Evolutionary conservation across 2,797 vertebrate genomes (phyloP), one percentile per base, ranked within the genome.

Genomic region (Sphaeramia orbicularis): DNA sequence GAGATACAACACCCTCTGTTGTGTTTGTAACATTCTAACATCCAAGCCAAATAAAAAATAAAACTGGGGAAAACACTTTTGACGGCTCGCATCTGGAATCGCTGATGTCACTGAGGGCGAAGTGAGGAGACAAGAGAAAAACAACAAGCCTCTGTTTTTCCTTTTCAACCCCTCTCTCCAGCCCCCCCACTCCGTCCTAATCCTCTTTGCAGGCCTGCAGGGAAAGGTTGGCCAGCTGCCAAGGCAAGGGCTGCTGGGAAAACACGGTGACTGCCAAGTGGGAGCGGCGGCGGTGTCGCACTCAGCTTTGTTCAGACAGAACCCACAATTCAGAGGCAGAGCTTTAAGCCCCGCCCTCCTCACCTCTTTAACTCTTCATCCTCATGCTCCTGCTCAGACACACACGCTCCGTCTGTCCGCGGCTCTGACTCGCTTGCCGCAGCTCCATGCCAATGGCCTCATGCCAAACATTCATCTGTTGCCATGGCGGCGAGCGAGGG

Each of bases 181-280:
- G 8, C 36, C 30, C 32, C 63, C 74, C 56, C 90, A 88, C 53
- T 19, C 68, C 6, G 86, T 92, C 90, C 95, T 95, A 95, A 96
- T 96, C 94, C 94, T 94, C 94, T 96, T 95, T 95, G 95, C 95
- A 95, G 94, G 93, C 94, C 95, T 95, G 95, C 94, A 95, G 95
- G 94, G 94, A 80, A 67, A 74, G 93, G 90, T 91, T 93, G 96
- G 96, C 94, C 80, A 47, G 80, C 89, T 70, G 96, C 96, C 96
- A 97, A 95, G 92, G 93, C 94, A 92, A 94, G 91, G 95, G 92
- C 93, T 97, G 95, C 95, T 96, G 96, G 96, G 96, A 96, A 97
- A 94, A 92, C 75, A 68, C 16, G 48, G 70, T 53, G 24, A 93
- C 90, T 95, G 96, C 96, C 95, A 96, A 95, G 92, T 91, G 76